Base-by-base conservation (phyloP, 2,113 vertebrate species). In the Seriola dumerili region DNA sequence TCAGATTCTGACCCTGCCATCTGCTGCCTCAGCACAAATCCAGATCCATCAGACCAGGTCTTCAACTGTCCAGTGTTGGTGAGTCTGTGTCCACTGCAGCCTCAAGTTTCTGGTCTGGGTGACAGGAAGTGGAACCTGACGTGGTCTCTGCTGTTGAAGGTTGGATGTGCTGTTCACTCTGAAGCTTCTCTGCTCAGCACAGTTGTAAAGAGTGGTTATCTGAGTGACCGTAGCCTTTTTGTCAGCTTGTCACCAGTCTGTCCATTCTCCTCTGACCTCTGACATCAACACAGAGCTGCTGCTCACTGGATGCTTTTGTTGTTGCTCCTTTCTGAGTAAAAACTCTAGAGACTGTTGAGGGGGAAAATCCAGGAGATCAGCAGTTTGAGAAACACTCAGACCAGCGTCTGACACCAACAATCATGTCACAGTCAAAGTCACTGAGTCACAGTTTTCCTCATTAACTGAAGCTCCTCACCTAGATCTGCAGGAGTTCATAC, bases 1-100 rank as follows among this genome's bases (percentile, higher is more conserved):
- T 38, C 36, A 64, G 11, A 40, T 10, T 8, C 54, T 55, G 54
- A 55, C 54, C 54, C 54, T 65, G 25, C 21, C 7, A 65, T 44
- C 63, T 65, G 38, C 38, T 40, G 21, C 34, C 54, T 55, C n/a
- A 55, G 54, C 61, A 65, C 21, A 65, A 65, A 42, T 65, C 17
- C 11, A 40, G 62, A n/a, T 23, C 4, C 62, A 64, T 40, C 21
- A 40, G 11, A 64, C 62, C 64, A 46, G 23, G 8, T 55, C 4
- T 23, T 23, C 21, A 55, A 1, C 19, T 54, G n/a, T 55, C 54
- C 52, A 54, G 8, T 23, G 3, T n/a, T 54, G 54, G 3, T 25
- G 54, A 55, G 21, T 9, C 54, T 23, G n/a, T 55, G n/a, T 3
- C 19, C 50, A 21, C 19, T 21, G 50, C 17, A 8, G 19, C 50